Evolutionary conservation across 1,140 invertebrate genomes (phyloP).

Genomic region (Trachelipus rathkii): DNA sequence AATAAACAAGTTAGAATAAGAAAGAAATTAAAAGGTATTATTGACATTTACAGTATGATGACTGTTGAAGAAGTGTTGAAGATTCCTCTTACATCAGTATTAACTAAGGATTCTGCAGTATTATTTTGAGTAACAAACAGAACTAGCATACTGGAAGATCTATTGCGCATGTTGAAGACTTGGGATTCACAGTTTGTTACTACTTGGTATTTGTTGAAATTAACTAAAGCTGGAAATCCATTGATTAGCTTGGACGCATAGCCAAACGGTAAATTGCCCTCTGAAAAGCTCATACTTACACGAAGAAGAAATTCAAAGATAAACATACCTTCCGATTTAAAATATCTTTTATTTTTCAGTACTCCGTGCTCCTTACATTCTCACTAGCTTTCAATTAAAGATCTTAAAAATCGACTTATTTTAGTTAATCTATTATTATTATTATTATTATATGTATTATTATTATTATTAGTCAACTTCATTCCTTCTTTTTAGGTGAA

Average conservation of each 20-base stretch:
- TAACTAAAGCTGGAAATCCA: neutral
- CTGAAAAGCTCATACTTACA: neutral
- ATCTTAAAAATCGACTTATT: too few relatives aligned
- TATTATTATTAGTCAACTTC: too few relatives aligned
- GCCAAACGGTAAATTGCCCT: neutral
- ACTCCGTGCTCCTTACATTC: neutral
- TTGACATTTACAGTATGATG: neutral
- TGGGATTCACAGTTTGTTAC: neutral
- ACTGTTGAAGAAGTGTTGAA: neutral
- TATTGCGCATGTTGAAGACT: neutral
- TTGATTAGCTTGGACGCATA: neutral
- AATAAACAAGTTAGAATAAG: neutral
- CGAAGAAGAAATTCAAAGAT: neutral
- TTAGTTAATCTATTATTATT: too few relatives aligned
- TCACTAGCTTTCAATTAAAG: neutral
- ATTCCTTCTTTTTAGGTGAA: too few relatives aligned
- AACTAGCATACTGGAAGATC: neutral
- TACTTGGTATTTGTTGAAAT: neutral
- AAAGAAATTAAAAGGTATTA: neutral
- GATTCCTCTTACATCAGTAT: neutral
- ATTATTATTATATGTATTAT: too few relatives aligned
- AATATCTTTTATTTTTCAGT: neutral
- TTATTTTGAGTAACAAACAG: slow-evolving; percentile 1
- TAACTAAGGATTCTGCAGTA: neutral
- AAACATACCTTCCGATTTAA: neutral